Evolutionary conservation across 1,140 invertebrate species (phyloP), one percentile per base, ranked within the genome.

Genomic region (Drosophila leontia): DNA sequence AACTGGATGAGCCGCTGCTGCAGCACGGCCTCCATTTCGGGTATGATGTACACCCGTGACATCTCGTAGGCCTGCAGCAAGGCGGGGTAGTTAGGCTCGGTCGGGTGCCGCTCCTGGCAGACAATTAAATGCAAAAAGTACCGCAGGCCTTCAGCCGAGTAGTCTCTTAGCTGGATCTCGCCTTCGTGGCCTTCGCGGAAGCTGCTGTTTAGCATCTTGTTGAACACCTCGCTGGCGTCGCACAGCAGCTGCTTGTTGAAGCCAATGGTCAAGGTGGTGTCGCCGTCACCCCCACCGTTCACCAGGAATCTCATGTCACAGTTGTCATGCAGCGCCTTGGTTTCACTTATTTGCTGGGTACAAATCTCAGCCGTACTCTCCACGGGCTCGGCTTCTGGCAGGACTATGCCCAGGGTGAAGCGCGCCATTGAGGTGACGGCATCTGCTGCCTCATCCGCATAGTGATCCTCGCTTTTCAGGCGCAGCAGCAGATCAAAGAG

Each of bases 11-110:
- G 67, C 0, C 91, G 41, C 26, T 91, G 61, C 17, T 91, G 76
- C 34, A 93, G 60, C 7, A 82, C 41, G 32, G 45, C 17, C 69
- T 93, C 92, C 83, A 93, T 62, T 1, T 86, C 79, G n/a, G 78
- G 79, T 53, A 93, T 88, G 11, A 93, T 92, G 57, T 93, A 93
- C 26, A 92, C 81, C 6, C 91, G 82, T 0, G 91, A 85, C 80
- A 93, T 91, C 42, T 93, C 92, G 45, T 86, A 93, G 15, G 92
- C 91, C 53, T 93, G 91, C 41, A 93, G 35, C n/a, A 92, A 35
- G 7, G 92, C 86, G 2, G 72, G 34, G 59, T 92, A 92, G 41
- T 92, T 75, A 12, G 75, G 67, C 41, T 71, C 70, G 6, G 37
- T 39, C 3, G 75, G 62, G 34, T 92, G 81, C 45, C 70, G 77